Base-by-base conservation (phyloP, 2,888 invertebrate species). In the Mongoloraphidia duomilia region DNA sequence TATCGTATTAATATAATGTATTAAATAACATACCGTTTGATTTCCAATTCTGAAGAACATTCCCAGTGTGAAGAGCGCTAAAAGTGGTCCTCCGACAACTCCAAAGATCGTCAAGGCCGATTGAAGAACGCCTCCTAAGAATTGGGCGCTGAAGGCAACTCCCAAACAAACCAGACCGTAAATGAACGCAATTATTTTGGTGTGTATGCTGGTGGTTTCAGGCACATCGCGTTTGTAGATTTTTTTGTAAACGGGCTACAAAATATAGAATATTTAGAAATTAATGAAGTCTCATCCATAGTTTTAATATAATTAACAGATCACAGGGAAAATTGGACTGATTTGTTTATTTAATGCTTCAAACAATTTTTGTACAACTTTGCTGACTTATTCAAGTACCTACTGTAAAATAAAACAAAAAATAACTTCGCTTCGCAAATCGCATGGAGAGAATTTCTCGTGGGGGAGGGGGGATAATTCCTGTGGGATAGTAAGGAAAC, bases 61-160 rank as follows among this genome's bases (percentile, higher is more conserved):
- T 56, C 92, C 92, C 34, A 91, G 68, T 0, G 88, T 82, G 62
- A 92, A 93, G 2, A 92, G 69, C 0, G 84, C 91, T 26, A 92
- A 68, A n/a, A 91, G 64, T 0, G 92, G 92, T 0, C 92, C 92
- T 1, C 91, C 91, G 3, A 88, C 80, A 1, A 89, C 83, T 2
- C 90, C 91, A 60, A 92, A 90, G 55, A 91, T 85, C 0, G 88
- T 88, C 9, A 91, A 68, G 0, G 89, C 79, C 0, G 87, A 84
- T 67, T 91, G 88, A n/a, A 94, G 70, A n/a, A 94, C 75, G 0
- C 88, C 88, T 0, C 90, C 91, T 42, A 93, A 69, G 49, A 81
- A 73, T 56, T 91, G 82, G 0, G 90, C 89, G 8, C 89, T 59
- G 63, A 89, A 91, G 0, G 94, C 89, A 37, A 94, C 62, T 0